Base-by-base conservation (phyloP, 1,140 invertebrate genomes). In the Agrypnia vestita region DNA sequence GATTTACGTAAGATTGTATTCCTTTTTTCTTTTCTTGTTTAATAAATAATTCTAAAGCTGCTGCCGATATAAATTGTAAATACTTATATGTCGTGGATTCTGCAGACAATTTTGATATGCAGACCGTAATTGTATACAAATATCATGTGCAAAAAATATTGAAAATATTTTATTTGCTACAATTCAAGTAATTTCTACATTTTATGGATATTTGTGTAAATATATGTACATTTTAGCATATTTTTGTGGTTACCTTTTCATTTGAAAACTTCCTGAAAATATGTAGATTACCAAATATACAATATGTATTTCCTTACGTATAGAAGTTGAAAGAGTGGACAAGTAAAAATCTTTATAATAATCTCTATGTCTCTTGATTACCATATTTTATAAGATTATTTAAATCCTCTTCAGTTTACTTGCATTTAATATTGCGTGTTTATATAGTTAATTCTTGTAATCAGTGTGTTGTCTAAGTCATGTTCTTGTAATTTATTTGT, bases 391-490 rank as follows among this genome's bases (percentile, higher is more conserved):
- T 53, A 53, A 73, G 49, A 15, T 12, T 51, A 73, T n/a, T 46
- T n/a, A 15, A 73, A 73, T 25, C 47, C 10, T 69, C 21, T 35
- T 35, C 25, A 35, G 25, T 35, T 35, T 35, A 61, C 0, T 73
- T 55, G 49, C 69, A 73, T 73, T 53, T 73, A 73, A 49, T 73
- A 25, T 53, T 73, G 21, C 51, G 19, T 47, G 35, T 73, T 15
- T 53, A 73, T 21, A 73, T 73, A 47, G 3, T 25, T 59, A 53
- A 44, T 56, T 25, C 15, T 21, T 78, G 76, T 61, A 47, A 49
- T 12, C 51, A 56, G 77, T 78, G 67, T 78, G 77, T 49, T 59
- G 67, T 78, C 77, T 78, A 78, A 78, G 77, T 78, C 77, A 78
- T 55, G 47, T 69, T 15, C 15, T 73, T 35, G 25, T 73, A 53